Conservation (phyloP, 2,113 vertebrate species). For the Spea bombifrons region DNA sequence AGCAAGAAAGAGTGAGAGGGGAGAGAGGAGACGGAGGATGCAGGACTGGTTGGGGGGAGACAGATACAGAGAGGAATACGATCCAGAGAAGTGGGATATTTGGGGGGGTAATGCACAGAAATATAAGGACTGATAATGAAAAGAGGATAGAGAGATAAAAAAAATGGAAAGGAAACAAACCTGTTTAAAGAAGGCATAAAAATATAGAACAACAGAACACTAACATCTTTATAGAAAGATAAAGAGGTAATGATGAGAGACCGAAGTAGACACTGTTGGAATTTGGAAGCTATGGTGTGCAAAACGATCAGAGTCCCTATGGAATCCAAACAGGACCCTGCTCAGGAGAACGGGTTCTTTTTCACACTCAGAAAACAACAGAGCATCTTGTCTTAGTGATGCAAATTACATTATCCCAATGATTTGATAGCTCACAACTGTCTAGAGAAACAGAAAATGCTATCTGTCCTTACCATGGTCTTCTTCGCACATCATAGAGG, state of each 20-base stretch:
- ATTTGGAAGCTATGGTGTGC: too few relatives aligned
- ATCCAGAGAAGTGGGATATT: background rate
- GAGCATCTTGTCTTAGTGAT: too few relatives aligned
- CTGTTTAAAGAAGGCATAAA: background rate
- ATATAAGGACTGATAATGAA: background rate
- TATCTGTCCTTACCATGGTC: constrained; percentile 84
- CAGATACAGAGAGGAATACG: background rate
- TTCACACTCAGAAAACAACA: too few relatives aligned
- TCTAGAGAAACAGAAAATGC: background rate
- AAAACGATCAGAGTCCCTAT: too few relatives aligned
- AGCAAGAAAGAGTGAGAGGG: constrained; percentile 41
- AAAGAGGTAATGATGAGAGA: background rate
- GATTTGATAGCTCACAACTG: too few relatives aligned
- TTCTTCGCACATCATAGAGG: constrained; percentile 92
- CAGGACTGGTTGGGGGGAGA: too few relatives aligned
- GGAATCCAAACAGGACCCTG: too few relatives aligned
- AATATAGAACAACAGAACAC: background rate
- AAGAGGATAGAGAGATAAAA: background rate
- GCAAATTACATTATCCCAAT: too few relatives aligned
- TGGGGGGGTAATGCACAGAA: background rate
- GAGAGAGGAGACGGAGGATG: background rate
- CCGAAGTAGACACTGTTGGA: background rate
- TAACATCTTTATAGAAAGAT: background rate
- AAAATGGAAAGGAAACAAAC: background rate
- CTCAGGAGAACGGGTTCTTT: too few relatives aligned